Evolutionary conservation across 2,113 vertebrate genomes (phyloP).

Genomic region (Pampusana beccarii): DNA sequence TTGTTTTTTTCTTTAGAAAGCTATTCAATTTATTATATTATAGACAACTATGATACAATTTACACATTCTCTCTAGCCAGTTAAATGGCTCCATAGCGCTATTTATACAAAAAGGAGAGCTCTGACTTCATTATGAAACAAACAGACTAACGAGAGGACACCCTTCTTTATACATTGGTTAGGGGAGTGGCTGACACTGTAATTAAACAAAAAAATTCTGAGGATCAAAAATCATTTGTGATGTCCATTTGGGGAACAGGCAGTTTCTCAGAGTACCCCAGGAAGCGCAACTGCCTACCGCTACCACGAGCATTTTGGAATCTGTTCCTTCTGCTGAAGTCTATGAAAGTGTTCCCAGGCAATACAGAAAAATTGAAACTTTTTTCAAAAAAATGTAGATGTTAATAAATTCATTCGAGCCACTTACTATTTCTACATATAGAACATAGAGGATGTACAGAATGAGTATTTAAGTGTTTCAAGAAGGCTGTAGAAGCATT

Average conservation of each 20-base stretch:
- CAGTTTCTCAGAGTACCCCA: background rate
- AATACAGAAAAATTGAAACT: background rate
- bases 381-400: too few species aligned
- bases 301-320: background rate
- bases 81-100: background rate
- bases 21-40: background rate
- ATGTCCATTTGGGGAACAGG: background rate
- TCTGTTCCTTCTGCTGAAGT: background rate
- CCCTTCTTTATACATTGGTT: background rate
- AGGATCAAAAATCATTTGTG: background rate
- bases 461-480: background rate
- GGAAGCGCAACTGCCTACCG: background rate
- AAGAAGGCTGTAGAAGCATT: background rate
- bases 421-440: background rate
- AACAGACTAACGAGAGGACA: background rate
- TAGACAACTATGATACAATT: background rate
- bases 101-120: background rate
- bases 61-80: background rate
- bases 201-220: background rate
- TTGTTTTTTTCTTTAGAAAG: background rate
- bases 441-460: background rate
- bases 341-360: background rate
- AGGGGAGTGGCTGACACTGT: background rate
- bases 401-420: background rate
- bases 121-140: background rate